phyloP scores from a whole-genome alignment of 2,113 vertebrate species.

The Agapornis roseicollis region DNA sequence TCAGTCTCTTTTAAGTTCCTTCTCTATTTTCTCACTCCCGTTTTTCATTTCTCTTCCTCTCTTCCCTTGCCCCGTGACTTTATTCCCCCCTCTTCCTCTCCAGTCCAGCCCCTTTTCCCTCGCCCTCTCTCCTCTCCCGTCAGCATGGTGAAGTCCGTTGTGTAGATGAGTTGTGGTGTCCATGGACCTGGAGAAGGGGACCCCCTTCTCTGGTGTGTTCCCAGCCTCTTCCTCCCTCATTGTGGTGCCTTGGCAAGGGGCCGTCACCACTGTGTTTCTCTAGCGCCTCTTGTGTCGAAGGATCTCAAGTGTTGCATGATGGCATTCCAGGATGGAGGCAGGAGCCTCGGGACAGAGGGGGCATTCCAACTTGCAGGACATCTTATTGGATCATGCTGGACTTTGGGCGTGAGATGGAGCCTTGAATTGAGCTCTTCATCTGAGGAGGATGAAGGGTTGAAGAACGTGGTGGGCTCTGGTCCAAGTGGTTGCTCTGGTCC shows the following conservation, averaged over 20 bases:
- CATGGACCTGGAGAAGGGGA: slow-evolving; percentile 78
- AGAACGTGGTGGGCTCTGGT: neutral
- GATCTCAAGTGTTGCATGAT: neutral
- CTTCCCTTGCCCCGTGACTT: neutral
- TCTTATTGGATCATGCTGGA: neutral
- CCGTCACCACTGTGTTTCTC: neutral
- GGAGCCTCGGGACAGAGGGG: neutral
- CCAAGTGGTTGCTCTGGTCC: neutral
- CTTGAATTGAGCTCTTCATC: neutral
- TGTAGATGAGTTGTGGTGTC: slow-evolving; percentile 83
- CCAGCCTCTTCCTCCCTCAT: neutral
- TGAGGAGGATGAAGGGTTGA: neutral
- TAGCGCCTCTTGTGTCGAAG: neutral
- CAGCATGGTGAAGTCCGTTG: slow-evolving; percentile 84
- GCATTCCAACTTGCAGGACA: neutral
- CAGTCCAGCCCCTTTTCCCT: slow-evolving; percentile 68
- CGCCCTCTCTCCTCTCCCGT: slow-evolving; percentile 79
- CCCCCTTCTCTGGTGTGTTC: slow-evolving; percentile 12
- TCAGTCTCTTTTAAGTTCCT: slow-evolving; percentile 63
- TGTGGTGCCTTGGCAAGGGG: neutral
- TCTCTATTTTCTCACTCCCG: slow-evolving; percentile 64
- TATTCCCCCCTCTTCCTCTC: slow-evolving; percentile 68
- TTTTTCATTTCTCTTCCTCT: slow-evolving; percentile 76
- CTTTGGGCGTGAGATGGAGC: neutral
- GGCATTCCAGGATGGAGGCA: neutral